Base-by-base conservation (phyloP, 2,888 invertebrate genomes). In the Drosophila sordidapex region DNA sequence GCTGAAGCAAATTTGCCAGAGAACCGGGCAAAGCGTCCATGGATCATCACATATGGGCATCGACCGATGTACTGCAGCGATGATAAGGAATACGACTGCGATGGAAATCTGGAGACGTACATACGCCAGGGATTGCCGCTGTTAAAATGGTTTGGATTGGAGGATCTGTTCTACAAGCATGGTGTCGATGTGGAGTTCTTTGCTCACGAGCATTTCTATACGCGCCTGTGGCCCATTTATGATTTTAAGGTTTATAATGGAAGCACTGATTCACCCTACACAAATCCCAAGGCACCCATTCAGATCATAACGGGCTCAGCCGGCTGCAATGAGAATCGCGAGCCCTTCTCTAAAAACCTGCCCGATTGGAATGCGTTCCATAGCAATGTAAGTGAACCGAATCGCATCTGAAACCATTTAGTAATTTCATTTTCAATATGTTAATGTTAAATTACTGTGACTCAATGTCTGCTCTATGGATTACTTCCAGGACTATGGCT, bases 141-240 rank as follows among this genome's bases (percentile, higher is more conserved):
- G 63, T 79, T 95, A 1, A 94, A 95, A 60, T 93, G 95, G 92
- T 96, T 95, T 89, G 95, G 95, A 0, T 93, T 99, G 79, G 99
- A 99, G 94, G 95, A 97, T 46, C 93, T 99, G 25, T 96, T 99
- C 87, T 96, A 96, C 90, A 94, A 97, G 80, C 96, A 97, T 92
- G 98, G 97, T 54, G 99, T 99, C 33, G 99, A 99, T 94, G 92
- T 99, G 46, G 96, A 96, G 92, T 94, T 99, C 65, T 99, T 98
- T 97, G 99, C 99, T 0, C 99, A 99, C 93, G 99, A 99, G 92
- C 99, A 99, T 94, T 97, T 97, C 52, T 99, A 99, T 93, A 99
- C 99, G 93, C 94, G 99, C 59, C 94, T 98, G 51, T 99, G 97
- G 97, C 99, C 99, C 5, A 95, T 99, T 70, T 99, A 97, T 94